These are phyloP conservation scores for Scaptomyza flava DNA, from an alignment of 2,888 invertebrate species.

Conservation along the genomic window DNA sequence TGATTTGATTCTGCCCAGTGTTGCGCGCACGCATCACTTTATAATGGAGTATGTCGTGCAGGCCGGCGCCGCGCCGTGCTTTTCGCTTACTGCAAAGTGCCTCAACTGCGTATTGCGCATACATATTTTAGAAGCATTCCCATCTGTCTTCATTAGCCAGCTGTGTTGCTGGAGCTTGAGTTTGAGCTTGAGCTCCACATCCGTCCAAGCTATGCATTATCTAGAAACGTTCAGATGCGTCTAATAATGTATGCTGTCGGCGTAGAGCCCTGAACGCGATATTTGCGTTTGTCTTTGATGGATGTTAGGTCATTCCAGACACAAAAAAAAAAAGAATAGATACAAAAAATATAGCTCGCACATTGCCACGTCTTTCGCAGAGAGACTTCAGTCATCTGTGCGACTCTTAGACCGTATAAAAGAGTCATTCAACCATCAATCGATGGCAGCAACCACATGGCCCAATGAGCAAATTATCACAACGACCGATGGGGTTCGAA, in stretches of 20 bases:
- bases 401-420: slow-evolving; percentile 59
- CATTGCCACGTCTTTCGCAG: slow-evolving; percentile 58
- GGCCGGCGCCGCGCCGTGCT: slow-evolving; percentile 13
- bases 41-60: slow-evolving; percentile 36
- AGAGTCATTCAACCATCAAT: slow-evolving; percentile 55
- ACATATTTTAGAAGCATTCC: slow-evolving; percentile 63
- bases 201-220: slow-evolving; percentile 40
- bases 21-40: slow-evolving; percentile 17
- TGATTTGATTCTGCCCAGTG: slow-evolving; percentile 38
- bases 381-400: slow-evolving; percentile 57
- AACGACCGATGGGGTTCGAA: slow-evolving; percentile 26
- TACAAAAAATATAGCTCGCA: slow-evolving; percentile 13
- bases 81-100: slow-evolving; percentile 45
- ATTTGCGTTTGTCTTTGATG: slow-evolving; percentile 45
- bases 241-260: slow-evolving; percentile 50
- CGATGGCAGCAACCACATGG: slow-evolving; percentile 28
- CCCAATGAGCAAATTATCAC: slow-evolving; percentile 49
- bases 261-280: slow-evolving; percentile 13
- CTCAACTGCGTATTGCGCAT: slow-evolving; percentile 47
- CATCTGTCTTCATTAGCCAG: slow-evolving; percentile 71
- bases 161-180: slow-evolving; percentile 30
- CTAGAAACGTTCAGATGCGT: slow-evolving; percentile 44
- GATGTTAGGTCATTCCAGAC: slow-evolving; percentile 28
- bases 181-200: slow-evolving; percentile 5
- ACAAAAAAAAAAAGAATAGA: slow-evolving; percentile 13